phyloP scores from a whole-genome alignment of 2,113 vertebrate species.

The Aix galericulata region DNA sequence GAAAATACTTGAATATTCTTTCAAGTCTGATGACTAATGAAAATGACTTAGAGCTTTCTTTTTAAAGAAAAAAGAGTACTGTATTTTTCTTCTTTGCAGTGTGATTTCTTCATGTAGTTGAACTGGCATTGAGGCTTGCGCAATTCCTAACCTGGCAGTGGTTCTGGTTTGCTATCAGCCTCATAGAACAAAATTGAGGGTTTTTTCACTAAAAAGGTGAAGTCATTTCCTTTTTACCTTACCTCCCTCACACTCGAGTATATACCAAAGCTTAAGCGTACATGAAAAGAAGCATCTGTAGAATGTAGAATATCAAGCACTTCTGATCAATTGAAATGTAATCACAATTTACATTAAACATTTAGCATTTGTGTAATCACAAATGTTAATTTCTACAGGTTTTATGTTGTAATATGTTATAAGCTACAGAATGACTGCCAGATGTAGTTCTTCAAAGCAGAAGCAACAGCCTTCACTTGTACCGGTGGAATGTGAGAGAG shows the following conservation, averaged over 20 bases:
- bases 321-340: neutral
- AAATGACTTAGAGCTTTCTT: neutral
- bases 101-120: neutral
- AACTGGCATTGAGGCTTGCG: neutral
- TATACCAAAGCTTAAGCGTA: neutral
- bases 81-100: neutral
- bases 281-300: fast-evolving
- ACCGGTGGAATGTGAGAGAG: neutral
- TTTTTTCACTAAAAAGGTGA: constrained; percentile 21
- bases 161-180: constrained; percentile 65
- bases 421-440: neutral
- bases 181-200: constrained; percentile 43
- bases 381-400: neutral
- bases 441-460: neutral
- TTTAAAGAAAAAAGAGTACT: neutral
- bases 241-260: neutral
- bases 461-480: neutral
- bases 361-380: neutral
- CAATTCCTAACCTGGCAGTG: constrained; percentile 38
- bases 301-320: neutral
- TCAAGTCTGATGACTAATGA: neutral
- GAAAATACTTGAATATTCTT: neutral
- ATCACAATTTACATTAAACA: neutral
- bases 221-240: constrained; percentile 21
- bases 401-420: fast-evolving